Evolutionary conservation across 2,888 invertebrate species (phyloP), one percentile per base, ranked within the genome.

Genomic region (Pycnomerus fuliginosus): DNA sequence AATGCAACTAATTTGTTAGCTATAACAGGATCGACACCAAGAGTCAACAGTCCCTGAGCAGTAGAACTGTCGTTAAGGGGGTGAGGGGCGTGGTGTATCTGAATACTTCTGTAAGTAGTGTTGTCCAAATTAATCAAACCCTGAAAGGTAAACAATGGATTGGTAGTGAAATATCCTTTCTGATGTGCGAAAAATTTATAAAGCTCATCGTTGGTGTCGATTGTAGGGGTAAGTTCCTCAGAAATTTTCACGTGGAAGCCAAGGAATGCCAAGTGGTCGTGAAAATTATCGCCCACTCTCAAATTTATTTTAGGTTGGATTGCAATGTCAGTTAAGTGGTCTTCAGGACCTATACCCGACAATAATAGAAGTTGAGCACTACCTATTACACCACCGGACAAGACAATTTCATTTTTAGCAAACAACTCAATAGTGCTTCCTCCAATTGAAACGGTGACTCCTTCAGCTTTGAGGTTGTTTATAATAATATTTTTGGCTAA

Each of bases 341-440:
- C 62, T 32, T 64, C 66, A 0, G 80, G 80, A 0, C 81, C 81
- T 5, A 85, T 73, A 1, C 86, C 86, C 1, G 84, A 84, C 8
- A 85, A 65, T 80, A 85, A 78, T 25, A 87, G 69, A 2, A 87
- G 56, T 60, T 87, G 84, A 0, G 86, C 83, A 1, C 80, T 77
- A 53, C 79, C 83, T 33, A 87, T 74, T 2, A 82, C 74, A 2
- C 87, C 87, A 1, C 79, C 82, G 5, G 81, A 79, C 3, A 87
- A 56, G 41, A 87, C 79, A 1, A 87, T 76, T 56, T 83, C 83
- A 44, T 78, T 80, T 7, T 70, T 71, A 3, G 80, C 81, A 30
- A 52, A 56, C 7, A 62, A 48, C 1, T 46, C 61, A 1, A 70
- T 29, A 2, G 48, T 49, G 31, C 53, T 54, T 10, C 61, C 55